Evolutionary conservation across 2,888 invertebrate species (phyloP).

Genomic region (Machimus atricapillus): DNA sequence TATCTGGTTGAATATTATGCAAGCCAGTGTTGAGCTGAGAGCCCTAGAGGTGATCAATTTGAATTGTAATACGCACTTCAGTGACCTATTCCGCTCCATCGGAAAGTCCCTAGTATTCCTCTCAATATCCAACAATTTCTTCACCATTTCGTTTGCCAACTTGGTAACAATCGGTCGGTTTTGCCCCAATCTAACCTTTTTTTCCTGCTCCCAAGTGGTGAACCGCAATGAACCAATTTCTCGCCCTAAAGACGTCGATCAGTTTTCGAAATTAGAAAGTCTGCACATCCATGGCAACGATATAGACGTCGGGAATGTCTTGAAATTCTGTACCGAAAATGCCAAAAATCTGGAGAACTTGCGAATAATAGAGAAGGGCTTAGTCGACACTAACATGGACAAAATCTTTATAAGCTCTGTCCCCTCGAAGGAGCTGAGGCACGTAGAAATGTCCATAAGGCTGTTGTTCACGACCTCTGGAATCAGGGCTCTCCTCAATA

Average conservation of each 20-base stretch:
- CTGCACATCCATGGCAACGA: constrained; percentile 44
- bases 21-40: constrained; percentile 23
- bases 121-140: constrained; percentile 43
- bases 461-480: constrained; percentile 43
- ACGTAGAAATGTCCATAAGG: constrained; percentile 45
- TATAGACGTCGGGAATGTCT: constrained; percentile 44
- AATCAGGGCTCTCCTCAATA: constrained; percentile 38
- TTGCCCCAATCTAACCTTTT: constrained; percentile 46
- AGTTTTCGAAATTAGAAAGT: constrained; percentile 44
- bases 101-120: constrained; percentile 40
- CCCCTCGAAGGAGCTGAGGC: constrained; percentile 33
- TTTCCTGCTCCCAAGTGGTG: constrained; percentile 36
- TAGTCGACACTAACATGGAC: constrained; percentile 38
- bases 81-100: constrained; percentile 43
- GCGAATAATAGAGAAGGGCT: constrained; percentile 40
- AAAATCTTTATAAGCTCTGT: constrained; percentile 38
- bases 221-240: constrained; percentile 38
- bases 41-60: constrained; percentile 45
- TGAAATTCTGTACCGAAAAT: constrained; percentile 44
- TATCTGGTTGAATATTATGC: constrained; percentile 43
- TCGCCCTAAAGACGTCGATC: constrained; percentile 36
- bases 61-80: constrained; percentile 43
- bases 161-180: constrained; percentile 44
- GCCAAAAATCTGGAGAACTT: constrained; percentile 45
- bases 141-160: constrained; percentile 43